Evolutionary conservation across 2,113 vertebrate species (phyloP), one percentile per base, ranked within the genome.

Genomic region (Chloroceryle aenea): DNA sequence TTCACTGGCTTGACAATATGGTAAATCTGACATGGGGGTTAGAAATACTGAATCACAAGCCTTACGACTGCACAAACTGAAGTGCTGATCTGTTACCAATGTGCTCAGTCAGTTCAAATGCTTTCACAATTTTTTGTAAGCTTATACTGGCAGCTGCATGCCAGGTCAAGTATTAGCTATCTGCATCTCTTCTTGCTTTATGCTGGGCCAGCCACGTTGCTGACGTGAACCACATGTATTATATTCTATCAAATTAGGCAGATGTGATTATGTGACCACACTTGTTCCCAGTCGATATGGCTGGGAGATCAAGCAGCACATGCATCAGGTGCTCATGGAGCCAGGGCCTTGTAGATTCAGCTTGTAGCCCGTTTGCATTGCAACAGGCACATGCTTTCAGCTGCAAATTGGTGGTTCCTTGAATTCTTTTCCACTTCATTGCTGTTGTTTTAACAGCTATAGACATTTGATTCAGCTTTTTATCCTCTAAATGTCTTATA

Each of bases 211-310:
- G 9, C 42, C 26, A 27, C 0, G 0, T 69, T 76, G 27, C 62
- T 94, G 75, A 53, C 1, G 5, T 22, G 40, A 89, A 10, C 36
- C 21, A 6, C 4, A 0, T 7, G 30, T 36, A 14, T 22, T 34
- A 0, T 20, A 12, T 38, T 81, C 16, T 72, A 2, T 67, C 61
- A 85, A 40, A 56, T 87, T 66, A 66, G 75, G 38, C 62, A 40
- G 53, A 19, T 0, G 7, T 25, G 52, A 12, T 75, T 64, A n/a
- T 1, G 2, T 85, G 71, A 78, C 61, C 34, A 3, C 0, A 1
- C n/a, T 68, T 87, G 47, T 9, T 78, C 34, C 14, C 34, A 30
- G 40, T 14, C 4, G 4, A 62, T 69, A 62, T 9, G 48, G 71
- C 48, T 83, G 82, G 26, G 45, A 80, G 55, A 62, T 93, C 17